Base-by-base conservation (phyloP, 1,140 invertebrate species). In the Holotrichia oblita region DNA sequence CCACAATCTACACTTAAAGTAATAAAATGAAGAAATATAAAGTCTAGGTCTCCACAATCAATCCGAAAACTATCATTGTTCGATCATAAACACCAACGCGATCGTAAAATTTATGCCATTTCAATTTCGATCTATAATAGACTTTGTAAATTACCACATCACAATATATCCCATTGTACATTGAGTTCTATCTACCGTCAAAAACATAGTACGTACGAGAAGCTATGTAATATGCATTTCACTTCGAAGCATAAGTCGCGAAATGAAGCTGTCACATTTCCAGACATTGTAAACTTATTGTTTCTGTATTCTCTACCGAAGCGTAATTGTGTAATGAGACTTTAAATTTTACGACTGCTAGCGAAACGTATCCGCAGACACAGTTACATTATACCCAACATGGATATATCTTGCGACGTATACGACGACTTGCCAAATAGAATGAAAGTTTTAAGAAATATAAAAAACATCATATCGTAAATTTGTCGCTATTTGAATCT, bases 241-340 rank as follows among this genome's bases (percentile, higher is more conserved):
- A 17, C 48, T 14, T 17, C 48, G 48, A 55, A 55, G 48, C 48
- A 55, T 55, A 55, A 55, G 48, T 55, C 48, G n/a, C 48, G 17
- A 55, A 69, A 69, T 69, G 61, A 69, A 69, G 61, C 61, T 69
- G 61, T 69, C 61, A 69, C 61, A 69, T 69, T 69, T 69, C 27
- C 61, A 24, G 61, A 69, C 61, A 69, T 22, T 69, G 61, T 69
- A 69, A 7, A 69, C 17, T 69, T 69, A 69, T 69, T 69, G 61
- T 69, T 69, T 69, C 17, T 22, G 20, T 27, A 27, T 69, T 34
- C 61, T 69, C 27, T 20, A 22, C 12, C 22, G 61, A 22, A 69
- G 61, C 61, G 61, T 69, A 69, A 69, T 69, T 69, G 61, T 69
- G 61, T 69, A 69, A 69, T 69, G 61, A 12, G 61, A 69, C 61